These are phyloP conservation scores for Oopsacas minuta DNA, from an alignment of 37 sponge, comb jelly and placozoan genomes.

Conservation along the genomic window DNA sequence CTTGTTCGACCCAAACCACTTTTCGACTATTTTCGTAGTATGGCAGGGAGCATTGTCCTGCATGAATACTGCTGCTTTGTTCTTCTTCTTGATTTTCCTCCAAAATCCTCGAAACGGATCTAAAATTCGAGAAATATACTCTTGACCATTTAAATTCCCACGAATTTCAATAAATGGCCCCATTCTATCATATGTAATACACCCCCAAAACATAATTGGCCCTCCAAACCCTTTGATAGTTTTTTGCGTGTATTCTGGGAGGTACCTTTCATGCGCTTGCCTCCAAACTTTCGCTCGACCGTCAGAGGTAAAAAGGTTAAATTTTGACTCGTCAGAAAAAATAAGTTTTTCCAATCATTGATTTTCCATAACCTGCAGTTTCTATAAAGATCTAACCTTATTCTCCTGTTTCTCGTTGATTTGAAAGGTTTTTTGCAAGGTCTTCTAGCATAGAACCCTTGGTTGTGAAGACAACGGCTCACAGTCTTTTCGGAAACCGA, in stretches of 20 bases:
- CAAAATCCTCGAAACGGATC: neutral
- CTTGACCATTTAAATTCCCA: neutral
- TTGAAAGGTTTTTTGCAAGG: slow-evolving; percentile 9
- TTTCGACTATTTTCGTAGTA: neutral
- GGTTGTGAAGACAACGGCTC: neutral
- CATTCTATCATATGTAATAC: slow-evolving; percentile 12
- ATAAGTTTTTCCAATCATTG: neutral
- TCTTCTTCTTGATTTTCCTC: neutral
- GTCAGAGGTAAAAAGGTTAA: neutral
- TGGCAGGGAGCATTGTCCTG: slow-evolving; percentile 18
- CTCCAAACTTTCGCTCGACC: slow-evolving; percentile 3
- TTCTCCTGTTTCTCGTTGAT: neutral
- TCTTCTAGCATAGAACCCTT: neutral
- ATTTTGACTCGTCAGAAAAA: slow-evolving; percentile 3
- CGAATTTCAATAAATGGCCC: slow-evolving; percentile 5
- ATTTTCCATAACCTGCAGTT: neutral
- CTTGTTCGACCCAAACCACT: slow-evolving; percentile 2
- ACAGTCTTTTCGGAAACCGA: slow-evolving; percentile 1
- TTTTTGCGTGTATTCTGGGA: neutral
- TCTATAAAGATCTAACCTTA: neutral
- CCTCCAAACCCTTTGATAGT: neutral
- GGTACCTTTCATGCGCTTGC: neutral
- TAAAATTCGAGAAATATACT: neutral
- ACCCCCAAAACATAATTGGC: neutral
- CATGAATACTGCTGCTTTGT: neutral